Conservation (phyloP, 2,888 invertebrate genomes). For the Monoplex corrugatus region DNA sequence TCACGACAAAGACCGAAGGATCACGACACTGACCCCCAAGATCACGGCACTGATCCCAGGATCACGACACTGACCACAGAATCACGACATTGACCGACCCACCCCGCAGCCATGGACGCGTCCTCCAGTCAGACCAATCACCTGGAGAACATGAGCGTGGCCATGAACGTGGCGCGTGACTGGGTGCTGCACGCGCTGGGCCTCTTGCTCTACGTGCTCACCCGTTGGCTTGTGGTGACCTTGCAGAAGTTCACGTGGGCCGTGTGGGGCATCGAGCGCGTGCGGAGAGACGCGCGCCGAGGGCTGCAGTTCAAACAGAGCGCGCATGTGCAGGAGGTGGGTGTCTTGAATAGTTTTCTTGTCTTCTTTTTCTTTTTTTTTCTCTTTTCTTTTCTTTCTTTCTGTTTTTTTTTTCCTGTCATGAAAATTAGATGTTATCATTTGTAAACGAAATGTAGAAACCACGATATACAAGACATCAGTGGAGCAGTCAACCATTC, state of each 20-base stretch:
- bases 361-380: too few species aligned
- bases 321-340: conserved; percentile 71
- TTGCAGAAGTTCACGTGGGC: conserved; percentile 77
- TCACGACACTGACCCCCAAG: neutral
- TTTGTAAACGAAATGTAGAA: too few species aligned
- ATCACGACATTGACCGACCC: too few species aligned
- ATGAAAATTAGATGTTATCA: too few species aligned
- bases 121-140: conserved; percentile 58
- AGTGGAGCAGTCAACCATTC: too few species aligned
- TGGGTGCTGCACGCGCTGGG: conserved; percentile 70
- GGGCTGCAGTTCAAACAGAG: conserved; percentile 74
- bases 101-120: conserved; percentile 21
- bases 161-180: conserved; percentile 71
- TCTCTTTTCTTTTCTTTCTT: neutral
- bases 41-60: neutral
- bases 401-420: too few species aligned
- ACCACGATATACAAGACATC: too few species aligned
- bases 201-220: conserved; percentile 69
- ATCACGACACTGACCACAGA: neutral
- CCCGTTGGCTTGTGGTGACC: conserved; percentile 69
- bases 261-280: conserved; percentile 73
- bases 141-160: conserved; percentile 71
- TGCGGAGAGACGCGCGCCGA: conserved; percentile 69
- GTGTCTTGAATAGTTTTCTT: neutral
- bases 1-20: too few species aligned